A percentile compares a stretch with the other conserved stretches of the same genome.
phyloP scores from a whole-genome alignment of 2,113 vertebrate genomes.

The Zosterops borbonicus region DNA sequence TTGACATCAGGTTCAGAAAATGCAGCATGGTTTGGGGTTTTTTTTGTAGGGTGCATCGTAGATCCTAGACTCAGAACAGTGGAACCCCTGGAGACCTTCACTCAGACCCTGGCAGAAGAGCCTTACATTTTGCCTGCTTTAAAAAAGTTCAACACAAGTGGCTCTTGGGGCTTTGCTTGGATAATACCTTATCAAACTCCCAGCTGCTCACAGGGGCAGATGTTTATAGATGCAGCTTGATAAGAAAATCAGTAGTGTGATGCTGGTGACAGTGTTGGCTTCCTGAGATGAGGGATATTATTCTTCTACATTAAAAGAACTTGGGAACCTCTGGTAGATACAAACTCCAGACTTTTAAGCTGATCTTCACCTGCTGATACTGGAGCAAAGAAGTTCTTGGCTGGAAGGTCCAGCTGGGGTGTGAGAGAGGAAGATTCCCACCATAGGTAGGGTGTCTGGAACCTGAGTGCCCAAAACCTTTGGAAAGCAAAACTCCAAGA shows the following conservation, averaged over 20 bases:
- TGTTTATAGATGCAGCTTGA: not conserved
- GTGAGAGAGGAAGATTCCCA: not conserved
- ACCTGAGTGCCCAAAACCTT: not conserved
- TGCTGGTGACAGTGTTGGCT: not conserved
- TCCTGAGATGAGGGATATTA: not conserved
- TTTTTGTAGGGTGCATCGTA: not conserved
- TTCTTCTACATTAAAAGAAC: not conserved
- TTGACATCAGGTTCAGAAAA: not conserved
- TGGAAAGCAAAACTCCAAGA: not conserved
- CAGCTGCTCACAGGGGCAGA: rapidly evolving
- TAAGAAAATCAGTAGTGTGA: not conserved
- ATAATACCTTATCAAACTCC: not conserved
- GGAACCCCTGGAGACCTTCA: not conserved
- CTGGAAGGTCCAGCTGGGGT: not conserved
- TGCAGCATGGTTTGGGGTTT: not conserved
- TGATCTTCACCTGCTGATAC: not conserved
- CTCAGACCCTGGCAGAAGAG: not conserved
- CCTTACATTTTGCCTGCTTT: not conserved
- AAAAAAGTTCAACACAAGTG: not conserved
- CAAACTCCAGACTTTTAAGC: not conserved
- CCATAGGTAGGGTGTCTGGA: rapidly evolving
- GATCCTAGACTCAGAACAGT: not conserved
- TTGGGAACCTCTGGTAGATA: not conserved
- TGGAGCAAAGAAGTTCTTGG: not conserved
- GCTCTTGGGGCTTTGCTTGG: not conserved